These are phyloP conservation scores for Dryoscopus gambensis DNA, from an alignment of 2,113 vertebrate species.

Conservation along the genomic window DNA sequence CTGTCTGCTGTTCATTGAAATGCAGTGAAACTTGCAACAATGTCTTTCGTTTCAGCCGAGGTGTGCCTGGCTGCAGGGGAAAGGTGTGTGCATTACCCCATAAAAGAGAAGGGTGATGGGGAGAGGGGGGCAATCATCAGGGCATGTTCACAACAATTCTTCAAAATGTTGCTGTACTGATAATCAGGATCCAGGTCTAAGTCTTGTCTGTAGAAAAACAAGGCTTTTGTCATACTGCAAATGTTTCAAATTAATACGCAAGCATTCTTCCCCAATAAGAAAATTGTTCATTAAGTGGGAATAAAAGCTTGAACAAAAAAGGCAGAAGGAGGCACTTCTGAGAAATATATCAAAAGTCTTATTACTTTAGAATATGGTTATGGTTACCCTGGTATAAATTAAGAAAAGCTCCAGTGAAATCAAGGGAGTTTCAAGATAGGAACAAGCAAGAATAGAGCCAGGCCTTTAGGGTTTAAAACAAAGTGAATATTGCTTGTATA, in stretches of 20 bases:
- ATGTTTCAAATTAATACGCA: background rate
- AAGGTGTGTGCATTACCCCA: background rate
- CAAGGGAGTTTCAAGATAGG: slow-evolving; percentile 1
- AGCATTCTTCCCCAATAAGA: background rate
- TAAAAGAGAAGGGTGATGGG: background rate
- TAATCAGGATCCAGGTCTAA: background rate
- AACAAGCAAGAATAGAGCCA: background rate
- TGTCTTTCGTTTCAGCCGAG: background rate
- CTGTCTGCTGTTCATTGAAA: background rate
- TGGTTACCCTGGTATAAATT: slow-evolving; percentile 44
- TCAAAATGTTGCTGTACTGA: background rate
- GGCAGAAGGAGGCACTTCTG: slow-evolving; percentile 23
- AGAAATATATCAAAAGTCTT: slow-evolving; percentile 23
- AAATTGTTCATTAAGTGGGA: slow-evolving; percentile 5
- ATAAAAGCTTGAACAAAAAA: slow-evolving; percentile 34
- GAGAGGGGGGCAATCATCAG: background rate
- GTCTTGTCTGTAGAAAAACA: background rate
- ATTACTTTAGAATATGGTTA: slow-evolving; percentile 37
- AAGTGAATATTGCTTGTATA: background rate
- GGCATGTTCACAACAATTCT: background rate
- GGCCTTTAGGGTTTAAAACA: background rate
- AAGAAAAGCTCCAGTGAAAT: slow-evolving; percentile 40
- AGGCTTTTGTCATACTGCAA: background rate
- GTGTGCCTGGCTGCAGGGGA: background rate
- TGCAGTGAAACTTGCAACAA: background rate